Evolutionary conservation across 2,888 invertebrate genomes (phyloP).

Genomic region (Noctua janthina): DNA sequence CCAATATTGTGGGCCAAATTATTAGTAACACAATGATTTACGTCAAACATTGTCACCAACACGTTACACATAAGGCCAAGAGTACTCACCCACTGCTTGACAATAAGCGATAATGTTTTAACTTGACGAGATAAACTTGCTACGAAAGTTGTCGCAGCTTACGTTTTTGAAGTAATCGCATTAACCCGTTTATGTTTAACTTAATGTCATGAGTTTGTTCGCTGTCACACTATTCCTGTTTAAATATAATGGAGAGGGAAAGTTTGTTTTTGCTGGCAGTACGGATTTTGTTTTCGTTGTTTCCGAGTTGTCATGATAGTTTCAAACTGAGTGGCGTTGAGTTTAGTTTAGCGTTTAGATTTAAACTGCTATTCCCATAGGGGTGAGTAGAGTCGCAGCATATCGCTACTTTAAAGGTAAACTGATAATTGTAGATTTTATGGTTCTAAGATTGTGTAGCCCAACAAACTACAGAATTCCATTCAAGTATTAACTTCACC

Average conservation of each 20-base stretch:
- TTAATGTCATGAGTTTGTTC: constrained; percentile 61
- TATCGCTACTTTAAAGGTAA: background rate
- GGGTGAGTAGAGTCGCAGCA: background rate
- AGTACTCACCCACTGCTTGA: constrained; percentile 51
- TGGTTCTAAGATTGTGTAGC: too few relatives aligned
- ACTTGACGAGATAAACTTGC: constrained; percentile 65
- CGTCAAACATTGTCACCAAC: constrained; percentile 37
- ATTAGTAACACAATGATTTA: background rate
- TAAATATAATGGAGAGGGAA: constrained; percentile 57
- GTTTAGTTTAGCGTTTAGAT: constrained; percentile 42
- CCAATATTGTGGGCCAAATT: too few relatives aligned
- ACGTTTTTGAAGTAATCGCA: constrained; percentile 69
- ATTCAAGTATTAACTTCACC: background rate
- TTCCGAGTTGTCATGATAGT: constrained; percentile 53
- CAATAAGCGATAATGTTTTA: constrained; percentile 69
- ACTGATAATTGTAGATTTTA: too few relatives aligned
- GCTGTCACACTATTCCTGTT: constrained; percentile 67
- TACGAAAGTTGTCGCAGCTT: constrained; percentile 52
- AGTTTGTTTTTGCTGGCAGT: constrained; percentile 57
- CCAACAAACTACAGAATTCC: background rate
- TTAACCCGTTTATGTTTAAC: constrained; percentile 60
- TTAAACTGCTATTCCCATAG: constrained; percentile 21
- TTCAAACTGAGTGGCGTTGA: constrained; percentile 38
- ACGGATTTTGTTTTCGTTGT: constrained; percentile 53
- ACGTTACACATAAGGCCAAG: constrained; percentile 50